Evolutionary conservation across 2,797 vertebrate genomes (phyloP), one percentile per base, ranked within the genome.

Genomic region (Typhlichthys eigenmanni): DNA sequence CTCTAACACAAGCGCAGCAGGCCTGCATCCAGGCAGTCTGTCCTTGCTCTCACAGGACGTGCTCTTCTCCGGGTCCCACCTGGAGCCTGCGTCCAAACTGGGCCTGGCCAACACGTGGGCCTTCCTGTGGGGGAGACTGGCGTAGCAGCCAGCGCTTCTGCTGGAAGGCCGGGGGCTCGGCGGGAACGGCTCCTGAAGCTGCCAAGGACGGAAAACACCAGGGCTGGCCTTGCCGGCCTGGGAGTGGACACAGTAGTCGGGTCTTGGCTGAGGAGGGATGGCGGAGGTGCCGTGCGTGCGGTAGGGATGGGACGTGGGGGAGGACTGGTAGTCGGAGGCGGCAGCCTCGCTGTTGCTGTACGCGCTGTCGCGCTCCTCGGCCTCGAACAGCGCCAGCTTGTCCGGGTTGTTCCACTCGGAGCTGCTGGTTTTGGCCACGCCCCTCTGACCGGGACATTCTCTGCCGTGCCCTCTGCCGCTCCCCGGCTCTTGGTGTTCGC

Each of bases 321-420:
- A 74, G 78, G 79, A 75, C 63, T 72, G 81, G 19, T 86, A 76
- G 38, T 90, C 89, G 0, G 83, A 79, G 48, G 76, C 55, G 0
- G 73, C 55, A 0, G 88, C 78, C 72, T 92, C 89, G 2, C 85
- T 87, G 80, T 87, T 91, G 85, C 87, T 81, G 76, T 91, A 92
- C 38, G 88, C 70, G 34, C 87, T 87, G 75, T 92, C 93, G 81
- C 91, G 86, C 80, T 94, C 93, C 75, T 93, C 92, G 0, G 90
- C 85, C 75, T 93, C 92, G 0, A 92, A 93, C 2, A 91, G 87
- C 24, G 84, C 91, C 0, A 91, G 89, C 69, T 93, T 92, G 3
- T 93, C 92, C 0, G 93, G 93, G 86, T 92, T 94, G 90, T 94
- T 94, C 89, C 91, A 94, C 58, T 94, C 93, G 0, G 91, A 92